A percentile compares a stretch with the other conserved stretches of the same genome.
Evolutionary conservation across 2,888 invertebrate genomes (phyloP).

Genomic region (Tipula unca): DNA sequence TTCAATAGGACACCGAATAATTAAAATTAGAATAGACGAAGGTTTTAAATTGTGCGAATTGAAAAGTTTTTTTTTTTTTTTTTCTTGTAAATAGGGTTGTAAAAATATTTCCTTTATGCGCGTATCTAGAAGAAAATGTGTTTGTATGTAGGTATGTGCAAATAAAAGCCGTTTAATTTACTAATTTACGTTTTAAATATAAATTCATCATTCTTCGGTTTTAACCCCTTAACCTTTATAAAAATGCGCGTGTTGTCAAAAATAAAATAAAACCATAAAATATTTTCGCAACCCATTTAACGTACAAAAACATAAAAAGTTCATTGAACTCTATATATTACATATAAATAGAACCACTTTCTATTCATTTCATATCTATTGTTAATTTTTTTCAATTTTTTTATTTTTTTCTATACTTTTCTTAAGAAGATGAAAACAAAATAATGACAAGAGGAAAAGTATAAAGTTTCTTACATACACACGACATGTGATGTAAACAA

Average conservation of each 20-base stretch:
- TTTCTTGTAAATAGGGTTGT: neutral
- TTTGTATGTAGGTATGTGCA: neutral
- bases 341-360: neutral
- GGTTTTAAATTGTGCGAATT: neutral
- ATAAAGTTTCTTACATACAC: conserved; percentile 2
- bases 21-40: neutral
- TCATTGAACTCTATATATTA: neutral
- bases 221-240: neutral
- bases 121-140: neutral
- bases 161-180: neutral
- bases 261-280: neutral
- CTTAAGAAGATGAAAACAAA: neutral
- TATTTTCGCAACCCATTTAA: conserved; percentile 3
- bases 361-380: conserved; percentile 14
- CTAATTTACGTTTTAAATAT: neutral
- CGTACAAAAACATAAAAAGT: neutral
- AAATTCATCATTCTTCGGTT: neutral
- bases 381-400: neutral
- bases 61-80: neutral
- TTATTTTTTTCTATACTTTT: neutral
- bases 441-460: neutral
- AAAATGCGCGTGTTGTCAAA: neutral
- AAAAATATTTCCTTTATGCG: neutral
- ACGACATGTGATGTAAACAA: conserved; percentile 14
- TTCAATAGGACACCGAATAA: neutral